Conservation (phyloP, 2,888 invertebrate species). For the Nasonia oneida region DNA sequence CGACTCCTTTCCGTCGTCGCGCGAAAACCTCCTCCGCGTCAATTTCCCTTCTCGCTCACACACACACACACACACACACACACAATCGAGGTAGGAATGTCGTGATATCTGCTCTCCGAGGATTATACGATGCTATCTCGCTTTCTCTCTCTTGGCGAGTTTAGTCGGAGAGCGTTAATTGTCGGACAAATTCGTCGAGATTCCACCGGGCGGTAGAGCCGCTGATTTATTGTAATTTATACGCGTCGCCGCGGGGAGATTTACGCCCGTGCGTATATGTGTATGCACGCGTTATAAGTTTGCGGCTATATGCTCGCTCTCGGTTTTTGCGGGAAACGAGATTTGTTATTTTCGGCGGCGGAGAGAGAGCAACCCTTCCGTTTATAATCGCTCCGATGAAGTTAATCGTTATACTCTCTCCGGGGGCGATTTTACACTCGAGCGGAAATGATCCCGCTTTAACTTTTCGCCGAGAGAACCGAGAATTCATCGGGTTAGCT, state of each 20-base stretch:
- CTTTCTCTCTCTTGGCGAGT: neutral
- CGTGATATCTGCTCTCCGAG: slow-evolving; percentile 15
- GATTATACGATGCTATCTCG: neutral
- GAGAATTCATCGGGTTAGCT: slow-evolving; percentile 22
- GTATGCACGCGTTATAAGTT: neutral
- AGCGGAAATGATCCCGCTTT: slow-evolving; percentile 37
- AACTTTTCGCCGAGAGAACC: slow-evolving; percentile 24
- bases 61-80: neutral
- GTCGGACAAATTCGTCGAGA: slow-evolving; percentile 58
- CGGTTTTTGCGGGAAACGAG: neutral
- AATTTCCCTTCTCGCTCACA: neutral
- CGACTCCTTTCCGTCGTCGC: slow-evolving; percentile 39
- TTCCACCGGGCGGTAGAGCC: slow-evolving; percentile 12
- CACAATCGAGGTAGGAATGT: neutral
- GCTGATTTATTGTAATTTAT: slow-evolving; percentile 59
- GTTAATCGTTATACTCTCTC: slow-evolving; percentile 32
- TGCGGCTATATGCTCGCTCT: neutral
- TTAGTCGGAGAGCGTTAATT: slow-evolving; percentile 41
- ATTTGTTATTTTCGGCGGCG: neutral
- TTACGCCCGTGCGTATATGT: neutral
- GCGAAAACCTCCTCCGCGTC: neutral
- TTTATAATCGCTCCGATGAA: slow-evolving; percentile 33
- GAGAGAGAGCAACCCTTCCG: slow-evolving; percentile 24
- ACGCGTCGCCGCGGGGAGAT: slow-evolving; percentile 48
- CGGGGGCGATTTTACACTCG: slow-evolving; percentile 38